Percentiles rank a stretch among this genome's conserved stretches.
phyloP scores from a whole-genome alignment of 2,797 vertebrate species.

The Enteromius thamalakanensis region DNA sequence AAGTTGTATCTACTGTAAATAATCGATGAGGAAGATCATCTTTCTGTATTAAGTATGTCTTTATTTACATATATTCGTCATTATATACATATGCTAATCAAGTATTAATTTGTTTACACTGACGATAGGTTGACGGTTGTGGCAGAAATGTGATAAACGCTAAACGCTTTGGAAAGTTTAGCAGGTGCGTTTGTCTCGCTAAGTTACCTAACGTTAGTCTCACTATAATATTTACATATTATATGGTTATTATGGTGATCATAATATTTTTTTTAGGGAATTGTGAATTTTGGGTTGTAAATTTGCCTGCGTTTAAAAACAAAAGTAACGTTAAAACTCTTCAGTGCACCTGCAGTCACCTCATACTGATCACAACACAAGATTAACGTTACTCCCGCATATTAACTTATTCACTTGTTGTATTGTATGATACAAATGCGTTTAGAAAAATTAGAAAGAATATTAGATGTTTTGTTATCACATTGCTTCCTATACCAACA shows the following conservation, averaged over 20 bases:
- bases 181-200: slow-evolving; percentile 15
- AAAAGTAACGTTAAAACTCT: neutral
- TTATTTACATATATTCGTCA: neutral
- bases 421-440: neutral
- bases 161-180: slow-evolving; percentile 23
- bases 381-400: neutral
- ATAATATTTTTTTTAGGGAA: neutral
- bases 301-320: neutral
- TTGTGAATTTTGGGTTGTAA: neutral
- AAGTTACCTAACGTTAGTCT: neutral
- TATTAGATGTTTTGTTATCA: neutral
- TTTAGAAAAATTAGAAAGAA: neutral
- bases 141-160: neutral
- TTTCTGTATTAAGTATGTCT: slow-evolving; percentile 58
- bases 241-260: no score
- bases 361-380: neutral
- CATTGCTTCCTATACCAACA: neutral
- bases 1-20: slow-evolving; percentile 50
- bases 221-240: neutral
- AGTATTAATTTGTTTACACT: neutral
- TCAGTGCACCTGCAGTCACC: neutral
- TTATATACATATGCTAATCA: neutral
- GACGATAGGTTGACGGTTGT: neutral
- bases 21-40: slow-evolving; percentile 52
- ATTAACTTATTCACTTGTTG: neutral